Conservation (phyloP, 2,113 vertebrate species). For the Melanocharis versteri region DNA sequence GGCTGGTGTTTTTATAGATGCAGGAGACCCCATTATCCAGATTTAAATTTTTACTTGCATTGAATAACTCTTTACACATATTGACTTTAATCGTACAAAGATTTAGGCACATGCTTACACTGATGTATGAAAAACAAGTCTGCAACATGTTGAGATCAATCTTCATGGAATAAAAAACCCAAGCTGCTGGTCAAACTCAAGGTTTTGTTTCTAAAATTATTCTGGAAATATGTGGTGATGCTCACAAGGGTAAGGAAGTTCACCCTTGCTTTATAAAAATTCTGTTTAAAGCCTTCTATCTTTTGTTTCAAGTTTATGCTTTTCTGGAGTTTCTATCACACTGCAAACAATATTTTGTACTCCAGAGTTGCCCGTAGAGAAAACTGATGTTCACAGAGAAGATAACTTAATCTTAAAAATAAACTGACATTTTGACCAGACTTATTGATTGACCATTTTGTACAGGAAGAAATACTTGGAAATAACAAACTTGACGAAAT, state of each 20-base stretch:
- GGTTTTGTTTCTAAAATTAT: not conserved
- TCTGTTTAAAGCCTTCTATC: not conserved
- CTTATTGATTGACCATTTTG: not conserved
- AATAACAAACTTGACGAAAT: not conserved
- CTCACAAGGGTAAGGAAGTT: not conserved
- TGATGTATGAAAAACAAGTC: not conserved
- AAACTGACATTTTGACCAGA: not conserved
- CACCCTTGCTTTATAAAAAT: not conserved
- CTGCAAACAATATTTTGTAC: not conserved
- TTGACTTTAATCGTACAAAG: not conserved
- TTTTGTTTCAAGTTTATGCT: not conserved
- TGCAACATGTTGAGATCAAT: not conserved
- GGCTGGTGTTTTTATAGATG: not conserved
- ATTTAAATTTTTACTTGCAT: not conserved
- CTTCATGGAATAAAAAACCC: not conserved
- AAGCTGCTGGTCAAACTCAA: not conserved
- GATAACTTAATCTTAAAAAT: not conserved
- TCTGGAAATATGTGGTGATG: not conserved
- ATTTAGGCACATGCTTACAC: not conserved
- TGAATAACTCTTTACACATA: not conserved
- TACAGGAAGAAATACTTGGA: not conserved
- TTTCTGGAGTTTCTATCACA: not conserved
- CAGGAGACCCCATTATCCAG: not conserved
- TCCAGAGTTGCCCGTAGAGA: not conserved
- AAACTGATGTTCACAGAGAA: not conserved